These are phyloP conservation scores for Ceramica pisi DNA, from an alignment of 2,888 invertebrate species.

Conservation along the genomic window DNA sequence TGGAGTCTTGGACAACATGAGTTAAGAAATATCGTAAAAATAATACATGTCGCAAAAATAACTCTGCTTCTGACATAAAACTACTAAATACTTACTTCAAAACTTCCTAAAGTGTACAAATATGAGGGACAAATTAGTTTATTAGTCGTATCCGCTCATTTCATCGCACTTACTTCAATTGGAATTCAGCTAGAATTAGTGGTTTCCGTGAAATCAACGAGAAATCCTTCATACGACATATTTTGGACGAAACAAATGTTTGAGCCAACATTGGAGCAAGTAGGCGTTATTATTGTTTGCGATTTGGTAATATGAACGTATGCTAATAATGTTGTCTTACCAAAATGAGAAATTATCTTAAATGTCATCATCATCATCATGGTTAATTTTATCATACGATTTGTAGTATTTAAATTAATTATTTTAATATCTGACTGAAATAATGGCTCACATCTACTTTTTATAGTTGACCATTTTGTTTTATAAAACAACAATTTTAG, in stretches of 20 bases:
- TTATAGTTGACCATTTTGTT: not conserved
- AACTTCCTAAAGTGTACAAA: constrained; percentile 17
- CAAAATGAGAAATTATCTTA: constrained; percentile 50
- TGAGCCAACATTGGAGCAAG: constrained; percentile 35
- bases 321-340: constrained; percentile 56
- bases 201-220: constrained; percentile 36
- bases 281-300: constrained; percentile 51
- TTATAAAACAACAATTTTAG: not conserved
- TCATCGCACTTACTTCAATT: constrained; percentile 31
- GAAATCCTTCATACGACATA: constrained; percentile 18
- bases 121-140: constrained; percentile 30
- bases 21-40: constrained; percentile 2
- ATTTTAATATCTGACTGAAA: not conserved
- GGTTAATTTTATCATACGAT: constrained; percentile 27
- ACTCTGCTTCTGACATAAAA: constrained; percentile 2
- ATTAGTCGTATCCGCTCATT: constrained; percentile 53
- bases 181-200: constrained; percentile 47
- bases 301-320: constrained; percentile 34
- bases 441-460: not conserved
- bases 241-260: constrained; percentile 31
- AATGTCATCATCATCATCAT: constrained; percentile 45
- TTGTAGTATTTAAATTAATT: constrained; percentile 36
- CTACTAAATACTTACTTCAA: constrained; percentile 16
- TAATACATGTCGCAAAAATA: not conserved
- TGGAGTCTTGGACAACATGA: not conserved